Evolutionary conservation across 2,113 vertebrate species (phyloP).

Genomic region (Rallus limicola): DNA sequence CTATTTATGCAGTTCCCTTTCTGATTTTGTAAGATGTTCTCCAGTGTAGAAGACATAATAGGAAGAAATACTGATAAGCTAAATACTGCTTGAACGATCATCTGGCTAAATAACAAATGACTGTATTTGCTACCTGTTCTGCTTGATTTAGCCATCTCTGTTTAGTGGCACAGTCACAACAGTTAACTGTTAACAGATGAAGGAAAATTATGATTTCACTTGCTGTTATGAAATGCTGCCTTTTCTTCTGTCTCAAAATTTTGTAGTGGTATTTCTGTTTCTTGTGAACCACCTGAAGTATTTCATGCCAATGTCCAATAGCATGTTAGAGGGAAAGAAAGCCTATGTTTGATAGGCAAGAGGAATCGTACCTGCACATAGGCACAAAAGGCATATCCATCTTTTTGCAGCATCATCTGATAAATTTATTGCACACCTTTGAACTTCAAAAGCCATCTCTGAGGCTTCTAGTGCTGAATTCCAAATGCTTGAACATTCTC

Average conservation of each 20-base stretch:
- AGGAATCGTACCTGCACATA: neutral
- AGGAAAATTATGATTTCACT: neutral
- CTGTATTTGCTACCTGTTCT: neutral
- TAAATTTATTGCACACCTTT: constrained; percentile 1
- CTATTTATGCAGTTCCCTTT: neutral
- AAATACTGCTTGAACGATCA: neutral
- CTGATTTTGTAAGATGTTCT: neutral
- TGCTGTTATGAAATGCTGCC: neutral
- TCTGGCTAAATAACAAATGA: neutral
- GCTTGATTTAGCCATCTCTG: neutral
- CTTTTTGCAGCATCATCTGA: neutral
- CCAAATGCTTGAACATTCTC: neutral
- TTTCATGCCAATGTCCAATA: neutral
- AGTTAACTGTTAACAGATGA: neutral
- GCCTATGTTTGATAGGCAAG: neutral
- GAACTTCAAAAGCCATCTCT: constrained; percentile 9
- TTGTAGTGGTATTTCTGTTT: neutral
- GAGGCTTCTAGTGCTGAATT: neutral
- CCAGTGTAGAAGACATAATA: neutral
- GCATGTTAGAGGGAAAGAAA: neutral
- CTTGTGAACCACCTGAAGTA: neutral
- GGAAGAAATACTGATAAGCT: neutral
- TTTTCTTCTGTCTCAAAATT: neutral
- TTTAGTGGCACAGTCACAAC: neutral
- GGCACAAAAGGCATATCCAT: neutral